phyloP scores from a whole-genome alignment of 1,140 invertebrate genomes.

The Drosophila micromelanica region DNA sequence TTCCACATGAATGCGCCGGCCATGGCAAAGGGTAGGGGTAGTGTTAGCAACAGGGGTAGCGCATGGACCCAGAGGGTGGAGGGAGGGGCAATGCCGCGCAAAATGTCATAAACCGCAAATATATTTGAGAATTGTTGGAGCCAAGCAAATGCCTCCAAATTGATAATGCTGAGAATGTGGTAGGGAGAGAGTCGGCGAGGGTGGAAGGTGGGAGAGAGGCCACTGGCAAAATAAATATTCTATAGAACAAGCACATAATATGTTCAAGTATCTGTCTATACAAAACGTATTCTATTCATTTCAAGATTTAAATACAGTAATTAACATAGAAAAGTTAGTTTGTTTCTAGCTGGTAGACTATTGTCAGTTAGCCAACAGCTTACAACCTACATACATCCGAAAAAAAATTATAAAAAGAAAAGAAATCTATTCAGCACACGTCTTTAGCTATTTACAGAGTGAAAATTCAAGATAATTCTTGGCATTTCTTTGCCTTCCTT shows the following conservation, averaged over 20 bases:
- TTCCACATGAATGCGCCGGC: conserved; percentile 77
- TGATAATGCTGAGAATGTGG: conserved; percentile 36
- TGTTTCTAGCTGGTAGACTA: too few relatives aligned
- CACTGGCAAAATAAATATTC: too few relatives aligned
- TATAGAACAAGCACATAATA: too few relatives aligned
- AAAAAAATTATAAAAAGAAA: conserved; percentile 14
- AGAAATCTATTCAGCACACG: conserved; percentile 31
- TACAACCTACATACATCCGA: conserved; percentile 17
- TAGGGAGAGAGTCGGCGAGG: too few relatives aligned
- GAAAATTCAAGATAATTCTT: conserved; percentile 53
- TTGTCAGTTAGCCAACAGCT: neutral
- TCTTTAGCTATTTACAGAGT: conserved; percentile 49
- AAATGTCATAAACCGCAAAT: conserved; percentile 67
- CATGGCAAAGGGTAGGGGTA: conserved; percentile 16
- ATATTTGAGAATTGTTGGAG: conserved; percentile 50
- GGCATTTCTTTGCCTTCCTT: conserved; percentile 53
- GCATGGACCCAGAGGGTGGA: neutral
- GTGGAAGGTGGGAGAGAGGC: too few relatives aligned
- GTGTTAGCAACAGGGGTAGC: conserved; percentile 4
- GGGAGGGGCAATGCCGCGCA: conserved; percentile 25
- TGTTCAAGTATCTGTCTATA: too few relatives aligned
- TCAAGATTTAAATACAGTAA: too few relatives aligned
- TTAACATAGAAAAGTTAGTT: too few relatives aligned
- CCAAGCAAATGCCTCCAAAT: conserved; percentile 54
- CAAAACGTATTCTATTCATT: too few relatives aligned